Evolutionary conservation across 2,113 vertebrate genomes (phyloP), one percentile per base, ranked within the genome.

Genomic region (Charadrius vociferus): DNA sequence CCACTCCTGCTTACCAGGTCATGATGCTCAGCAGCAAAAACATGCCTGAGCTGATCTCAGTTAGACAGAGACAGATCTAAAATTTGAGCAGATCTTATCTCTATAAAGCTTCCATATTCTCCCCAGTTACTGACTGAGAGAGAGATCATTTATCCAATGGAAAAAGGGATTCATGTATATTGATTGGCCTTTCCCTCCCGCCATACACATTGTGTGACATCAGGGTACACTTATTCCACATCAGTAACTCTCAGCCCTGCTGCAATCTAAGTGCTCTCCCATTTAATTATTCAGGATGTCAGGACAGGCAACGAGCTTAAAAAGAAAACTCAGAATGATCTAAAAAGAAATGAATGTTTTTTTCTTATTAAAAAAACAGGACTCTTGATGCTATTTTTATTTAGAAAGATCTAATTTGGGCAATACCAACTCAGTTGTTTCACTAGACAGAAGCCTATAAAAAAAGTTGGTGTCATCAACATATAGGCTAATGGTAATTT

Each of bases 91-190:
- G 55, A 77, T 59, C 37, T 65, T 78, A 7, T 29, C 39, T 63
- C 21, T 37, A 7, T 27, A 65, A 94, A 81, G 29, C 70, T 86
- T 78, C 37, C 49, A 23, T 72, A 37, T 59, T 88, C 10, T 80
- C 36, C 32, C 23, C 59, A 59, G 53, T 32, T 81, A 39, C 66
- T 63, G 41, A 56, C 52, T 37, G 34, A 89, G 59, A 79, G n/a
- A 92, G 56, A 68, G 32, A 80, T 14, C 26, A 78, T 88, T 90
- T 92, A 90, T 59, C 59, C 79, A 83, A 84, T 81, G 83, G 92
- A 93, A 95, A 96, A 95, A 82, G n/a, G 27, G 66, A 94, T 82
- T 91, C 2, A 75, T 96, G 85, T 81, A 34, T 89, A 91, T 92
- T 91, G 88, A 95, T 74, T 82, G 58, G 63, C 52, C 68, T 68